Percentiles rank a stretch among this genome's conserved stretches.
Evolutionary conservation across 2,113 vertebrate genomes (phyloP).

Genomic region (Formicarius rufipectus): DNA sequence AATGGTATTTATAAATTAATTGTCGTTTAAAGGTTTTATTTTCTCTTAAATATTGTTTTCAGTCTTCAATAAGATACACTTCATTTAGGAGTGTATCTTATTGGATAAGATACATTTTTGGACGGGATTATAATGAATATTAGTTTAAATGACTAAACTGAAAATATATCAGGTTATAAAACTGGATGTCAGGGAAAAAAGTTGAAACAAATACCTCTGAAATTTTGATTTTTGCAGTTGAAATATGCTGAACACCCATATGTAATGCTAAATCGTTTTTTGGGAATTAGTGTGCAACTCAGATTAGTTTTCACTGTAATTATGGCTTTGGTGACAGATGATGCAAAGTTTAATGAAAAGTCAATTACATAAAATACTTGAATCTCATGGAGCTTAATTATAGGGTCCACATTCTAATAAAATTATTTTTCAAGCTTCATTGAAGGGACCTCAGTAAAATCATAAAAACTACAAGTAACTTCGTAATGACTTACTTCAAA

Average conservation of each 20-base stretch:
- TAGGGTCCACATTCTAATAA: background rate
- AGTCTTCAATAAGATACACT: background rate
- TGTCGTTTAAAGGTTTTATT: background rate
- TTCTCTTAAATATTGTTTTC: background rate
- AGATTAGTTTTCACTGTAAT: conserved; percentile 50
- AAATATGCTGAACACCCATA: background rate
- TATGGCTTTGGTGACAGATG: conserved; percentile 19
- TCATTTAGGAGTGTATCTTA: background rate
- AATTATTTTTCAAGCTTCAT: conserved; percentile 35
- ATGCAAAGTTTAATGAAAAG: conserved; percentile 50
- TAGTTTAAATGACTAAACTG: background rate
- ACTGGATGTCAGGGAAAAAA: background rate
- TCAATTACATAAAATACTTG: conserved; percentile 35
- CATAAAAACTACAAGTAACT: background rate
- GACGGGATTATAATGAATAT: background rate
- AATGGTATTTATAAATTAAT: background rate
- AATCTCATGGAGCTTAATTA: conserved; percentile 45
- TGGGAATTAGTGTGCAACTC: conserved; percentile 11
- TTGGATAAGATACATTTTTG: no score
- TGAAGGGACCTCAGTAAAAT: background rate
- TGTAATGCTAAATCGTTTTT: conserved; percentile 1
- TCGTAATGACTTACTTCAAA: background rate
- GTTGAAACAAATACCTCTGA: background rate
- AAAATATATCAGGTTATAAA: background rate
- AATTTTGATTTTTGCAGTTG: background rate